Percentiles rank a stretch among this genome's conserved stretches.
These are phyloP conservation scores for Dasypogon diadema DNA, from an alignment of 2,888 invertebrate genomes.

Conservation along the genomic window DNA sequence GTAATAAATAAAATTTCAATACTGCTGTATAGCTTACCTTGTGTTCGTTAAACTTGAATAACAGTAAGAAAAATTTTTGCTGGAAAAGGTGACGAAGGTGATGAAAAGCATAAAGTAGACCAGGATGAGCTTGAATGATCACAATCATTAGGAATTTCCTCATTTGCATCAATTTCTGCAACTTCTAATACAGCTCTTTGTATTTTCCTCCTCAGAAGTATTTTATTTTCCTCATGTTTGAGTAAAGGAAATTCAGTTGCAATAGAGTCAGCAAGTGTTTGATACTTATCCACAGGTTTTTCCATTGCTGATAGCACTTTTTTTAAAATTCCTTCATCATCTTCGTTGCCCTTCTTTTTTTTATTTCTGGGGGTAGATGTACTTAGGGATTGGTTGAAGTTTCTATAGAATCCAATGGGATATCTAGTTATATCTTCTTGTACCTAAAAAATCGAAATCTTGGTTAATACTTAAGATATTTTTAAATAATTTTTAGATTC, in stretches of 20 bases:
- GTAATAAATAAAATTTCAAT: too few relatives aligned
- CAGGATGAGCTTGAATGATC: not conserved
- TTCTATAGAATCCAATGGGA: not conserved
- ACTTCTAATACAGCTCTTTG: slow-evolving; percentile 10
- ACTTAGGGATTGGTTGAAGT: not conserved
- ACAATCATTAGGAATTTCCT: not conserved
- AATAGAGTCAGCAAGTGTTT: slow-evolving; percentile 13
- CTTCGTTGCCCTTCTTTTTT: not conserved
- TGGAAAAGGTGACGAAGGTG: too few relatives aligned
- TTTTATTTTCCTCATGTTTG: not conserved
- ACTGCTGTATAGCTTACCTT: too few relatives aligned
- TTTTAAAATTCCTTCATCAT: slow-evolving; percentile 15
- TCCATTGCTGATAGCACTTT: not conserved
- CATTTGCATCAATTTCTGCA: slow-evolving; percentile 16
- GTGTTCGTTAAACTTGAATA: too few relatives aligned
- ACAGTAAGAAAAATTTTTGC: too few relatives aligned
- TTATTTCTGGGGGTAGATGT: not conserved
- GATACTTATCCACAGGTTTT: slow-evolving; percentile 13
- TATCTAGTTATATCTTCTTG: not conserved
- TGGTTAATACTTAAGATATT: not conserved
- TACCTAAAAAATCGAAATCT: not conserved
- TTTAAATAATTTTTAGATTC: slow-evolving; percentile 10
- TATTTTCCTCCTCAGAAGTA: not conserved
- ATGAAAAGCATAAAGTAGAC: too few relatives aligned
- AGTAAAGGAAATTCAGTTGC: slow-evolving; percentile 26